A percentile compares a stretch with the other conserved stretches of the same genome.
Conservation (phyloP, 2,888 invertebrate genomes). For the Anagyrus pseudococci region DNA sequence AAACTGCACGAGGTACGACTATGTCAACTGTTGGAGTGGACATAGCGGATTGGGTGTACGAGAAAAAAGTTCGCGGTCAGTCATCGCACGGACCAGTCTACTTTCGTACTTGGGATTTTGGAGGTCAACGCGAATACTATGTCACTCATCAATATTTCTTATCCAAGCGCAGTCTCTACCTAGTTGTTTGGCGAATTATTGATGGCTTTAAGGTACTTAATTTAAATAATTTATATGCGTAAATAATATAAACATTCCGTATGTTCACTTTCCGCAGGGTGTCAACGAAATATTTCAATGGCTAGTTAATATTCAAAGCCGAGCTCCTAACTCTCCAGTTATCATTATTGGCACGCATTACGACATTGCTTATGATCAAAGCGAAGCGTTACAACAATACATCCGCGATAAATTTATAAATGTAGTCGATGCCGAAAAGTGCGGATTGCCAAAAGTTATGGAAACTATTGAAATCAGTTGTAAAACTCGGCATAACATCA, state of each 20-base stretch:
- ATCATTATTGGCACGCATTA: constrained; percentile 97
- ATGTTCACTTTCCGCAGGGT: constrained; percentile 62
- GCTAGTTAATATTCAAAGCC: constrained; percentile 93
- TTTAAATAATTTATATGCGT: too few relatives aligned
- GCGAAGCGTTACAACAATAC: constrained; percentile 85
- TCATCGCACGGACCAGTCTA: constrained; percentile 82
- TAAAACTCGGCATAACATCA: constrained; percentile 88
- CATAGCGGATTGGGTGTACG: constrained; percentile 93
- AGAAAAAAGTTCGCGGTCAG: constrained; percentile 79
- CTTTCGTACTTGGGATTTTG: constrained; percentile 98
- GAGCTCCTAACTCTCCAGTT: constrained; percentile 96
- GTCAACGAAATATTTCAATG: constrained; percentile 91
- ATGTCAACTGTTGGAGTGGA: constrained; percentile 98
- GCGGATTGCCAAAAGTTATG: constrained; percentile 90
- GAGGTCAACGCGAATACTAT: constrained; percentile 97
- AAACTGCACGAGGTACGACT: constrained; percentile 78
- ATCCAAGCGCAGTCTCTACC: constrained; percentile 91
- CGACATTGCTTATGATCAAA: constrained; percentile 79
- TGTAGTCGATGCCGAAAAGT: constrained; percentile 94
- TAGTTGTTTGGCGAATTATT: constrained; percentile 93
- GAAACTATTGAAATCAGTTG: constrained; percentile 92
- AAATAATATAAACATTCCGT: neutral
- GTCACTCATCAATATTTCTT: constrained; percentile 99
- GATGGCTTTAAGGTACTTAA: constrained; percentile 73
- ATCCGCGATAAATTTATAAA: constrained; percentile 89